Conservation (phyloP, 2,888 invertebrate species). For the Nephrocerus scutellatus region DNA sequence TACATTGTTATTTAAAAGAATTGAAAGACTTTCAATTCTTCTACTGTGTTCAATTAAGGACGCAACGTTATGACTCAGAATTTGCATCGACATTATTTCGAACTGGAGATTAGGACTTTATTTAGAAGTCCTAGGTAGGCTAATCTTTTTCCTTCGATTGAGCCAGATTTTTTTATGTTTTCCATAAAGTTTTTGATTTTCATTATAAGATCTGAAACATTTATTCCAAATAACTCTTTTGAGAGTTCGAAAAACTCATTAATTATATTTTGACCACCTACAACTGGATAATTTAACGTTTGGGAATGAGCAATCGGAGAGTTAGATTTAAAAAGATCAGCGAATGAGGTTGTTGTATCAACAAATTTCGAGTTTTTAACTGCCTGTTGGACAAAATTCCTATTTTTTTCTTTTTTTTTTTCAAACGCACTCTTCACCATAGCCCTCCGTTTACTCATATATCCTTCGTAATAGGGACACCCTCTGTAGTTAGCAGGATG, state of each 20-base stretch:
- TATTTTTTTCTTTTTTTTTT: too few relatives aligned
- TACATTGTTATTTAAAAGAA: background rate
- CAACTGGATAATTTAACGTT: too few relatives aligned
- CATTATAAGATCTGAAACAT: background rate
- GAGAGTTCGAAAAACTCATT: background rate
- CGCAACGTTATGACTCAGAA: conserved; percentile 1
- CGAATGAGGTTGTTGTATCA: too few relatives aligned
- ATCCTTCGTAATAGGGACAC: too few relatives aligned
- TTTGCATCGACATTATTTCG: too few relatives aligned
- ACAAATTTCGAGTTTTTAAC: too few relatives aligned
- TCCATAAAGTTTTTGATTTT: background rate
- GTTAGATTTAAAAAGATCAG: too few relatives aligned
- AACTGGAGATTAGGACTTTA: background rate
- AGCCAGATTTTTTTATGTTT: background rate
- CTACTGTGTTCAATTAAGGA: background rate
- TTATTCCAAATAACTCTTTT: background rate
- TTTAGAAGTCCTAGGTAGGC: background rate
- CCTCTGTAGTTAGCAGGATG: too few relatives aligned
- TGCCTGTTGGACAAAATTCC: too few relatives aligned
- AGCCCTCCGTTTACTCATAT: too few relatives aligned
- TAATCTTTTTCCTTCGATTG: background rate
- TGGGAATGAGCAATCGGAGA: too few relatives aligned
- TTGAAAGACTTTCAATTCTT: background rate
- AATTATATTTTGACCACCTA: background rate
- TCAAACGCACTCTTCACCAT: too few relatives aligned